Evolutionary conservation across 2,113 vertebrate species (phyloP).

Genomic region (Butastur rufipennis): DNA sequence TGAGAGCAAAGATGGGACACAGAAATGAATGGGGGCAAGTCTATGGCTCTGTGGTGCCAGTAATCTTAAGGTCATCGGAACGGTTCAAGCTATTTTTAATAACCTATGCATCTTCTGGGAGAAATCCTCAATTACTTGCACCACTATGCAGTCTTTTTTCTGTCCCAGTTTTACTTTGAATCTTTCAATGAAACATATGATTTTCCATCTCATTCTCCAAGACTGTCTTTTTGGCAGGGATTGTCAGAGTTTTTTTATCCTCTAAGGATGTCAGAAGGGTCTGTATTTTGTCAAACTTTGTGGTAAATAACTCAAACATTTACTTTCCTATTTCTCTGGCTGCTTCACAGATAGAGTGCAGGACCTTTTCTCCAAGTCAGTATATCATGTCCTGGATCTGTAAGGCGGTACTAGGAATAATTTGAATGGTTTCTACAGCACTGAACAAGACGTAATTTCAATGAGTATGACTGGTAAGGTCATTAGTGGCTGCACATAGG

Average conservation of each 20-base stretch:
- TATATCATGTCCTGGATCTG: constrained; percentile 15
- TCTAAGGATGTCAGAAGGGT: constrained; percentile 28
- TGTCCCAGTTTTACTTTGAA: neutral
- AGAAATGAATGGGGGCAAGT: neutral
- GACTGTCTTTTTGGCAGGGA: constrained; percentile 39
- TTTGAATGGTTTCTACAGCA: neutral
- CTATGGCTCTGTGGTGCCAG: neutral
- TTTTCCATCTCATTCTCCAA: constrained; percentile 47
- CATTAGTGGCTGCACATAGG: neutral
- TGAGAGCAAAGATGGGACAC: neutral
- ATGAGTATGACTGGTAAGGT: neutral
- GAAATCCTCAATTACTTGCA: neutral
- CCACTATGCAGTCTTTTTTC: neutral
- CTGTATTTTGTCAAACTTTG: constrained; percentile 57
- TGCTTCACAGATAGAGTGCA: constrained; percentile 38
- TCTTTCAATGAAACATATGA: neutral
- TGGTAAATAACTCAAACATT: constrained; percentile 52
- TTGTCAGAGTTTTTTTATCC: constrained; percentile 4
- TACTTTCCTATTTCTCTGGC: constrained; percentile 35
- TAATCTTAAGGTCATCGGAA: neutral
- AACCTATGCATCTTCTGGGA: neutral
- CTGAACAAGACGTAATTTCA: neutral
- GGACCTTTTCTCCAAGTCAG: constrained; percentile 19
- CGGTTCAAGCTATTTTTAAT: neutral
- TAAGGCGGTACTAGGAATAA: neutral